These are phyloP conservation scores for Danionella cerebrum DNA, from an alignment of 2,113 vertebrate genomes.

Conservation along the genomic window DNA sequence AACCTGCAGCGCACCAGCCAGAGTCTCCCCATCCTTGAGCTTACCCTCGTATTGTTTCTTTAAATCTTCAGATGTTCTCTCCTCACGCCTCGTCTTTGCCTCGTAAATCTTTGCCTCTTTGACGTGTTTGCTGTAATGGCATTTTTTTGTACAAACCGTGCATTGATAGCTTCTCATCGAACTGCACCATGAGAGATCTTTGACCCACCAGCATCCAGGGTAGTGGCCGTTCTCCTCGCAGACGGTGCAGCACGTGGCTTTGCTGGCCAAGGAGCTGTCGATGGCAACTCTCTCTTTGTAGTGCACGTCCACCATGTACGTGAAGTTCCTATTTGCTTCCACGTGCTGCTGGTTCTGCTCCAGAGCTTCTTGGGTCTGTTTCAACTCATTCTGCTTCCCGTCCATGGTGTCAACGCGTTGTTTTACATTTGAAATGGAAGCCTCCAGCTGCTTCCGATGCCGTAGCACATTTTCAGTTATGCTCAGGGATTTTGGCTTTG, in stretches of 20 bases:
- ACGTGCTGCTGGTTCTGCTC: not conserved
- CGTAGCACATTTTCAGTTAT: not conserved
- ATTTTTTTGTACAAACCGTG: not conserved
- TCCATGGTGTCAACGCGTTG: accelerated
- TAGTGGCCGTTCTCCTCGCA: not conserved
- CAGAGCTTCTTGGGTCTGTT: not conserved
- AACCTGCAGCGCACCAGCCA: accelerated
- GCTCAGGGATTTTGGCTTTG: too few relatives aligned
- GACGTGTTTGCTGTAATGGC: not conserved
- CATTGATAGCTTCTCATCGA: not conserved
- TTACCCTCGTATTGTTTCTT: not conserved
- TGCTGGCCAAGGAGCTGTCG: accelerated
- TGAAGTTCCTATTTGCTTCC: not conserved
- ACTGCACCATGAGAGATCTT: accelerated
- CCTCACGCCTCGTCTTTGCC: not conserved
- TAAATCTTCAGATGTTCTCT: not conserved
- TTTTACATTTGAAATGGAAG: accelerated
- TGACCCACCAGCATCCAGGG: not conserved
- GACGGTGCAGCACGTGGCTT: not conserved
- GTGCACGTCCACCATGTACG: not conserved
- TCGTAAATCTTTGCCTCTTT: not conserved
- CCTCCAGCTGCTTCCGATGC: not conserved
- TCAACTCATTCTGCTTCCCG: not conserved
- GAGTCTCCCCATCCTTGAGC: accelerated
- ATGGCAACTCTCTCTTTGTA: not conserved